Evolutionary conservation across 1,140 invertebrate species (phyloP).

Genomic region (Eriocheir sinensis): DNA sequence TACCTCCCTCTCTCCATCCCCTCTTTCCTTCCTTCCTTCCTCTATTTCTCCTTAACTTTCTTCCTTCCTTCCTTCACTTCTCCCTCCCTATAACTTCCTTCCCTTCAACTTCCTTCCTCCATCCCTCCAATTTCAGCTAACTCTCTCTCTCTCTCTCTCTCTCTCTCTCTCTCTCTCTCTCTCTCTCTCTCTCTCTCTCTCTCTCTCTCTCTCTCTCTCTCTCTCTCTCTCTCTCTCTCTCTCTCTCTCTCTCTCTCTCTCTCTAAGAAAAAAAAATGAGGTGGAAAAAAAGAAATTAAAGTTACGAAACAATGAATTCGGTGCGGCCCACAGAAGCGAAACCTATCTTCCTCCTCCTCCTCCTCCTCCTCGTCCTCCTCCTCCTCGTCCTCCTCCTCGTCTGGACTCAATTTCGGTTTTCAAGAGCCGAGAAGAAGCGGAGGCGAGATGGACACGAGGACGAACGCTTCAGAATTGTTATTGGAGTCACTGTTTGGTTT

Average conservation of each 20-base stretch:
- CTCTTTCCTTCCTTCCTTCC: conserved; percentile 4
- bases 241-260: too few relatives aligned
- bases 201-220: too few relatives aligned
- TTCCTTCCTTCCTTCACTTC: too few relatives aligned
- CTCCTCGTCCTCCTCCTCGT: not conserved
- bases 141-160: too few relatives aligned
- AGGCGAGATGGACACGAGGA: not conserved
- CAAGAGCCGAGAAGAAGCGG: not conserved
- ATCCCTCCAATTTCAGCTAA: too few relatives aligned
- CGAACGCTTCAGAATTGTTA: not conserved
- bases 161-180: too few relatives aligned
- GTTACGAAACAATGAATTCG: not conserved
- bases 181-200: too few relatives aligned
- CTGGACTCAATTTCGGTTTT: conserved; percentile 6
- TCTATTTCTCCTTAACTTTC: not conserved
- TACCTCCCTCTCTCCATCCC: not conserved
- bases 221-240: too few relatives aligned
- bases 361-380: not conserved
- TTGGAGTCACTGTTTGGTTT: conserved; percentile 24
- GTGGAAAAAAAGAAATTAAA: conserved; percentile 27
- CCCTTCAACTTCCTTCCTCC: too few relatives aligned
- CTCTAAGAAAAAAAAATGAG: too few relatives aligned
- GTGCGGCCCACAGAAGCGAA: not conserved
- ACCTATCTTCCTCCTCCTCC: not conserved
- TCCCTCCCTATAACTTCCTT: too few relatives aligned